Conservation (phyloP, 2,888 invertebrate species). For the Mesochorus sp. region DNA sequence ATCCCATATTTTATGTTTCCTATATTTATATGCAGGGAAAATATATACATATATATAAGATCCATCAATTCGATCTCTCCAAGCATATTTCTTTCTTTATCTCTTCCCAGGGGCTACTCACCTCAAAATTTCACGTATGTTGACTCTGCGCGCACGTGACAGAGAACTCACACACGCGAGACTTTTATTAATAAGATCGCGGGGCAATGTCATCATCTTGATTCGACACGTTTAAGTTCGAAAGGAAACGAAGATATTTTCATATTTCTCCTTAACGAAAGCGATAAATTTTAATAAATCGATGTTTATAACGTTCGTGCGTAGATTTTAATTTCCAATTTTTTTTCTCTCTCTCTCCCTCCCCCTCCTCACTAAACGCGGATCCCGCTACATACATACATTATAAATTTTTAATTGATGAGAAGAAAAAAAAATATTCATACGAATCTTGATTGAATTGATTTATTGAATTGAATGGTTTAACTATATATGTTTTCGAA, state of each 20-base stretch:
- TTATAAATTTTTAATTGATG: too few species aligned
- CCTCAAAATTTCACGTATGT: constrained; percentile 47
- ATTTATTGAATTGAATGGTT: too few species aligned
- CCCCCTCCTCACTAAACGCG: background rate
- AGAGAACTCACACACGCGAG: constrained; percentile 18
- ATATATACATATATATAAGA: constrained; percentile 16
- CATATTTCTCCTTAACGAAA: too few species aligned
- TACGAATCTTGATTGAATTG: too few species aligned
- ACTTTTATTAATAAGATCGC: background rate
- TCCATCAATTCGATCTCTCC: constrained; percentile 34
- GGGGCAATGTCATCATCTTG: constrained; percentile 24
- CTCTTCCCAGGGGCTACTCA: constrained; percentile 49
- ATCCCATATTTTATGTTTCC: background rate
- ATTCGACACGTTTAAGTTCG: too few species aligned
- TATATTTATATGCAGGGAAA: background rate
- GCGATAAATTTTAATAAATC: too few species aligned
- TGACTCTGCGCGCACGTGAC: too few species aligned
- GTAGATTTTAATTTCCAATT: background rate
- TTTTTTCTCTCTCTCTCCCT: background rate
- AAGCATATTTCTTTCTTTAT: constrained; percentile 36
- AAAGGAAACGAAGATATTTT: too few species aligned
- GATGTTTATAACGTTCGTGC: background rate
- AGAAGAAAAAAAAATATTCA: too few species aligned
- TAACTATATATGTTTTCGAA: too few species aligned
- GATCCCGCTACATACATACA: too few species aligned